Evolutionary conservation across 2,797 vertebrate genomes (phyloP).

Genomic region (Oryzias sinensis): DNA sequence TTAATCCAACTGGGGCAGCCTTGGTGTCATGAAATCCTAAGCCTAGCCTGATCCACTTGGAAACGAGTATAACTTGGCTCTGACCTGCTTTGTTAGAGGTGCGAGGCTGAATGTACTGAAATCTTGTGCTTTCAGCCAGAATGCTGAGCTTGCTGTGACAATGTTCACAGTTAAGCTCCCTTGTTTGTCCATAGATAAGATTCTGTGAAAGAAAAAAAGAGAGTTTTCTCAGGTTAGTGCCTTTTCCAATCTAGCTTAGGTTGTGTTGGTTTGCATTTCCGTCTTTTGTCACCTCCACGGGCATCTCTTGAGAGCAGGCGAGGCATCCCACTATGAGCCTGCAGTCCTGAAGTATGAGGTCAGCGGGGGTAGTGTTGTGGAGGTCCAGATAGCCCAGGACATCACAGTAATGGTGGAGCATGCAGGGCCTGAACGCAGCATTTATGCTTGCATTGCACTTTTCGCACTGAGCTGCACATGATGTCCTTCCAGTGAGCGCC

Average conservation of each 20-base stretch:
- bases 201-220: slow-evolving; percentile 55
- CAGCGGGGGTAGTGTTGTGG: slow-evolving; percentile 68
- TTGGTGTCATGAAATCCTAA: slow-evolving; percentile 9
- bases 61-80: slow-evolving; percentile 14
- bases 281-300: slow-evolving; percentile 63
- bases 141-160: slow-evolving; percentile 80
- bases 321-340: slow-evolving; percentile 75
- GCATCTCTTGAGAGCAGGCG: slow-evolving; percentile 76
- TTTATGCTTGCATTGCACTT: slow-evolving; percentile 77
- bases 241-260: neutral
- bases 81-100: slow-evolving; percentile 68
- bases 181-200: slow-evolving; percentile 76
- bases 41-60: slow-evolving; percentile 15
- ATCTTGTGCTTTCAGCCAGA: slow-evolving; percentile 74
- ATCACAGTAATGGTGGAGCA: slow-evolving; percentile 81
- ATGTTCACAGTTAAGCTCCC: slow-evolving; percentile 78
- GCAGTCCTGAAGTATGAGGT: slow-evolving; percentile 81
- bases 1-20: slow-evolving; percentile 8
- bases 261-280: neutral
- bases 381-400: slow-evolving; percentile 83
- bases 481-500: slow-evolving; percentile 63
- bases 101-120: slow-evolving; percentile 75
- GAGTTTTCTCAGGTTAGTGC: neutral
- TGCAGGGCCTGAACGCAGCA: slow-evolving; percentile 74
- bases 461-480: slow-evolving; percentile 78